A percentile compares a stretch with the other conserved stretches of the same genome.
Conservation (phyloP, 2,113 vertebrate genomes). For the Rhadina sibilatrix region DNA sequence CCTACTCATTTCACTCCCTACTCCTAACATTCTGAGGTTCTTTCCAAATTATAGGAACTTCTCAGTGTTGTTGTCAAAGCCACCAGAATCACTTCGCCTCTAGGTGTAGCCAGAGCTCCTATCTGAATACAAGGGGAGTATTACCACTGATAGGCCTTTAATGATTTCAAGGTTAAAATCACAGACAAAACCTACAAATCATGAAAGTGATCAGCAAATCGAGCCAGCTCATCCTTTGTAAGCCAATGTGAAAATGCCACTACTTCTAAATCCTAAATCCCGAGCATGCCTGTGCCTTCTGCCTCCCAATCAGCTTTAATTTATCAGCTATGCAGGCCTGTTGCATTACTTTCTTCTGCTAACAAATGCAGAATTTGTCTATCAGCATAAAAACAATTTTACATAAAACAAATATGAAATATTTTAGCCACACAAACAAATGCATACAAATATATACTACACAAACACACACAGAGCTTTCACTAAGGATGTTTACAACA, state of each 20-base stretch:
- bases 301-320: background rate
- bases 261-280: background rate
- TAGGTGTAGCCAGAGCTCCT: constrained; percentile 46
- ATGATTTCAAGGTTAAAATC: background rate
- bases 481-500: background rate
- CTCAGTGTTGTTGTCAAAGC: background rate
- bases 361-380: background rate
- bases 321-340: background rate
- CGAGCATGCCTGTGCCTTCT: background rate
- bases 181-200: background rate
- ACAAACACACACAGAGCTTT: background rate
- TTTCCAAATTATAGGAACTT: background rate
- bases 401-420: background rate
- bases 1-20: background rate
- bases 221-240: background rate
- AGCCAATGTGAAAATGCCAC: background rate
- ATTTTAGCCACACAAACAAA: background rate
- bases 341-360: background rate
- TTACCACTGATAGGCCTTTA: background rate
- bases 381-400: background rate
- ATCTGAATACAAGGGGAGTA: background rate
- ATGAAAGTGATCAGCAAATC: background rate
- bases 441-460: background rate
- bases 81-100: background rate
- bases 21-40: background rate